These are phyloP conservation scores for Myotis findleyi DNA, from an alignment of 2,797 vertebrate genomes.

Conservation along the genomic window DNA sequence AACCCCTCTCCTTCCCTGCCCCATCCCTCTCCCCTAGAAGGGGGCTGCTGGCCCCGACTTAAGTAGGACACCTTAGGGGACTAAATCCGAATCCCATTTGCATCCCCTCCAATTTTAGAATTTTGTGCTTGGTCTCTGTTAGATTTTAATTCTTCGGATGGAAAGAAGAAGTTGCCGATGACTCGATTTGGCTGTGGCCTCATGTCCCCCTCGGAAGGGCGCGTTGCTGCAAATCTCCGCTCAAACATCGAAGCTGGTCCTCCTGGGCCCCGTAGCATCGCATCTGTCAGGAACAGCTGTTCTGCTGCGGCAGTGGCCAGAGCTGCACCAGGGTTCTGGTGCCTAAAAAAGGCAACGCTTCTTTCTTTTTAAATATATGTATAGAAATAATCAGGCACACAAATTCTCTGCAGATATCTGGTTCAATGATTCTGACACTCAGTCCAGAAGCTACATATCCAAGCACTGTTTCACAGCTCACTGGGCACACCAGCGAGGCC, in stretches of 20 bases:
- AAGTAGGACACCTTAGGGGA: neutral
- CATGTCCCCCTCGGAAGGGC: constrained; percentile 28
- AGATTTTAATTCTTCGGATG: neutral
- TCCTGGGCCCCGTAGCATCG: constrained; percentile 59
- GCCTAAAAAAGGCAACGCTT: constrained; percentile 49
- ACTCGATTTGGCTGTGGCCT: constrained; percentile 15
- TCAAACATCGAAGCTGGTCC: constrained; percentile 58
- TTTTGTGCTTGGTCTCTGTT: neutral
- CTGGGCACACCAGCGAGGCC: neutral
- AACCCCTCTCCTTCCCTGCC: rapidly evolving
- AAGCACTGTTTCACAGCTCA: constrained; percentile 33
- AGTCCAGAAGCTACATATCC: constrained; percentile 44
- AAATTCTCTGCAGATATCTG: constrained; percentile 32
- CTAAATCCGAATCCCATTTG: neutral
- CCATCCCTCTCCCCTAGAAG: too few relatives aligned
- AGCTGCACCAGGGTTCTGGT: constrained; percentile 25
- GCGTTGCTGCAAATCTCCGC: neutral
- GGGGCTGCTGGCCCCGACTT: neutral
- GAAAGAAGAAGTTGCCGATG: neutral
- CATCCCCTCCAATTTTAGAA: neutral
- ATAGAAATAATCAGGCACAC: neutral
- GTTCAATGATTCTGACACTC: constrained; percentile 41
- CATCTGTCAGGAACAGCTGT: constrained; percentile 82
- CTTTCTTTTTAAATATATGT: neutral
- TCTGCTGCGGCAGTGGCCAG: constrained; percentile 44